Base-by-base conservation (phyloP, 2,797 vertebrate genomes). In the Rhinella marina region DNA sequence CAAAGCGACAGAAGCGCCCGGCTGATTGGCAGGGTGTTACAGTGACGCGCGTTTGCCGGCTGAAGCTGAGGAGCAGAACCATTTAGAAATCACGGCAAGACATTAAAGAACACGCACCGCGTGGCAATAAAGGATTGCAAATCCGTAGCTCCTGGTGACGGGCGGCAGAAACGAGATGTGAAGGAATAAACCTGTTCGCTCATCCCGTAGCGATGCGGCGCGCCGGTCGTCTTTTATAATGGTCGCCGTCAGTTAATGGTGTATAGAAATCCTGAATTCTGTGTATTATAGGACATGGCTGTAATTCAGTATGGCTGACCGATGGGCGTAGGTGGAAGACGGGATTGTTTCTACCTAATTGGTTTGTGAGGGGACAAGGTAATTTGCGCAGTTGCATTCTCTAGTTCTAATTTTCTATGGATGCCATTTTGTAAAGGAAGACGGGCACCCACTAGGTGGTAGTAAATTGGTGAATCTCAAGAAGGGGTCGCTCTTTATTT, bases 81-180 rank as follows among this genome's bases (percentile, higher is more conserved):
- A 73, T 88, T 82, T 88, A 50, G 64, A 84, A 81, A 88, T 88
- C 64, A 81, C 54, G 11, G 64, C 59, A 41, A 62, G 87, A 80
- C 66, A 13, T 84, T 50, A 59, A 10, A 80, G 59, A 84, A 82
- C 64, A 50, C 56, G 86, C 13, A 27, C 70, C 11, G 27, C 61
- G 48, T 54, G 84, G 52, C 61, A 73, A 85, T 80, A 62, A n/a
- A 70, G 68, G 50, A 81, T 54, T 72, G 77, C 12, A 68, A 81
- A 84, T 25, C 76, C 56, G n/a, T 64, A 25, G 23, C 25, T 61
- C 50, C 41, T 62, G 41, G 64, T 87, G 41, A 81, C 64, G 27
- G 56, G 68, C n/a, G 32, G 41, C 78, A 72, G n/a, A 25, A 62
- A 82, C 32, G 25, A 54, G 56, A 82, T 54, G 86, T 19, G 23